phyloP scores from a whole-genome alignment of 1,140 invertebrate species.

The Diorhabda carinulata region DNA sequence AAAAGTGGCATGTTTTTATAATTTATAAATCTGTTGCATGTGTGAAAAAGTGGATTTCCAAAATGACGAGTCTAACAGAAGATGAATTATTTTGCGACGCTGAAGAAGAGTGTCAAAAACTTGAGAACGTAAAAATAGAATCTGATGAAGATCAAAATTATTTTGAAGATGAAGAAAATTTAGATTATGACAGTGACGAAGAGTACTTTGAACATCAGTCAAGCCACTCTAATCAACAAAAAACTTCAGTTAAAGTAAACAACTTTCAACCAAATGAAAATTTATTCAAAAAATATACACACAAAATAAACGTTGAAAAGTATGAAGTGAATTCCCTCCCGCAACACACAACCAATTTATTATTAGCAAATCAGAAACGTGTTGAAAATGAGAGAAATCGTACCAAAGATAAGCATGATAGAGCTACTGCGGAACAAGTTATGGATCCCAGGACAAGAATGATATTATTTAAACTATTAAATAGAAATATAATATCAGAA shows the following conservation, averaged over 20 bases:
- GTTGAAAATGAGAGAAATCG: slow-evolving; percentile 65
- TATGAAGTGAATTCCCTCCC: slow-evolving; percentile 67
- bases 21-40: no score
- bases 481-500: slow-evolving; percentile 72
- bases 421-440: slow-evolving; percentile 94
- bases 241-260: slow-evolving; percentile 59
- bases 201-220: slow-evolving; percentile 36
- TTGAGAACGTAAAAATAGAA: slow-evolving; percentile 39
- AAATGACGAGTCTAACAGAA: slow-evolving; percentile 25
- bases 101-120: slow-evolving; percentile 40
- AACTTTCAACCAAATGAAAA: slow-evolving; percentile 79
- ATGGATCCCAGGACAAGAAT: slow-evolving; percentile 93
- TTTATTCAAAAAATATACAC: slow-evolving; percentile 69
- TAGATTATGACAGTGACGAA: slow-evolving; percentile 33
- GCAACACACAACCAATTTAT: slow-evolving; percentile 59
- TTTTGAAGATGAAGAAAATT: slow-evolving; percentile 32
- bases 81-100: slow-evolving; percentile 49
- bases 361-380: slow-evolving; percentile 65
- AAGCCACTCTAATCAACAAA: slow-evolving; percentile 50
- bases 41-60: neutral
- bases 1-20: no score
- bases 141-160: slow-evolving; percentile 39
- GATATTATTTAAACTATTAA: slow-evolving; percentile 92
- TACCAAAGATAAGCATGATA: slow-evolving; percentile 89
- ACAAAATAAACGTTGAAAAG: slow-evolving; percentile 82